A percentile compares a stretch with the other conserved stretches of the same genome.
Evolutionary conservation across 1,140 invertebrate species (phyloP).

Genomic region (Dufourea novaeangliae): DNA sequence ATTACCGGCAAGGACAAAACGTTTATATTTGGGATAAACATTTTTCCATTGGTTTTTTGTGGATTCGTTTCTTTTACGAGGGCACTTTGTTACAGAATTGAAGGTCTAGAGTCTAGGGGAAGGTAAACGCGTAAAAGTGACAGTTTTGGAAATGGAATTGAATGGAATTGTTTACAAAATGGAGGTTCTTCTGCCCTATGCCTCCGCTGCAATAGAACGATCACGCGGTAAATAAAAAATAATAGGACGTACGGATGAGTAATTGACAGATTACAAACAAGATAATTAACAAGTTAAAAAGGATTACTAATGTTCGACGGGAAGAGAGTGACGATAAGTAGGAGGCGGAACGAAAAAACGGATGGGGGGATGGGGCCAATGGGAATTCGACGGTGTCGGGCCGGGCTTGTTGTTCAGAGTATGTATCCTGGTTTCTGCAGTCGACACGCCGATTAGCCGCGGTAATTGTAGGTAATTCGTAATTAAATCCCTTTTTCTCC

Average conservation of each 20-base stretch:
- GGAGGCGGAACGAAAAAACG: neutral
- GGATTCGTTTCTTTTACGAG: neutral
- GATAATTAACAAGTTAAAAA: too few relatives aligned
- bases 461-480: conserved; percentile 53
- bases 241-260: too few relatives aligned
- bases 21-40: neutral
- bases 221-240: too few relatives aligned
- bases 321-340: neutral
- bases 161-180: too few relatives aligned
- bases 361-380: too few relatives aligned
- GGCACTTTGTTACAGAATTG: neutral
- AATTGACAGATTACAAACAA: too few relatives aligned
- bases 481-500: conserved; percentile 51
- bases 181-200: too few relatives aligned
- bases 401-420: too few relatives aligned
- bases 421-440: conserved; percentile 26
- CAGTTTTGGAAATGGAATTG: too few relatives aligned
- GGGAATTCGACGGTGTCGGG: neutral
- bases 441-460: conserved; percentile 35
- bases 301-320: neutral
- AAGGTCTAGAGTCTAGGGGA: too few relatives aligned
- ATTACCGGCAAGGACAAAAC: neutral
- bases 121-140: too few relatives aligned
- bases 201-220: too few relatives aligned
- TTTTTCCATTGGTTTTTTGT: neutral